phyloP scores from a whole-genome alignment of 2,888 invertebrate species.

The Drosophila subquinaria region DNA sequence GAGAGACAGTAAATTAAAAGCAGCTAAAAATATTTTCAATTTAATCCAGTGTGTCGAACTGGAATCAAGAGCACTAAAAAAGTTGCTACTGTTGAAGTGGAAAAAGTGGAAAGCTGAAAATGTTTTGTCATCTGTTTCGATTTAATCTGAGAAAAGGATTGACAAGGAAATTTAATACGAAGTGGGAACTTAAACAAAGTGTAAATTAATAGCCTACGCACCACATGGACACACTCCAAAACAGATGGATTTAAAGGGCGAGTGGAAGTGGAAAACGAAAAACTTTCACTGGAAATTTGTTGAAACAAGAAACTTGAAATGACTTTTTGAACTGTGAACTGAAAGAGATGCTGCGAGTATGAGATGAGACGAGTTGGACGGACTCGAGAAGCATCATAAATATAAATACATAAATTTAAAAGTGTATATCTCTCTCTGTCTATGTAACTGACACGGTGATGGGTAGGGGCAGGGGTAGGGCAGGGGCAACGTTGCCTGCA shows the following conservation, averaged over 20 bases:
- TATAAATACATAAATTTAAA: slow-evolving; percentile 48
- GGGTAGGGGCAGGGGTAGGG: slow-evolving; percentile 11
- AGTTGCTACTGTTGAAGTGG: slow-evolving; percentile 25
- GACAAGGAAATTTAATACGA: slow-evolving; percentile 68
- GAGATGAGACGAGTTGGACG: slow-evolving; percentile 20
- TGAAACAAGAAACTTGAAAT: slow-evolving; percentile 77
- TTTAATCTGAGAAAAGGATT: slow-evolving; percentile 58
- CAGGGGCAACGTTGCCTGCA: slow-evolving; percentile 50
- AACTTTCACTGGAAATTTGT: slow-evolving; percentile 79
- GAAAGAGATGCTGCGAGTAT: slow-evolving; percentile 56
- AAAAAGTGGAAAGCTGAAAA: slow-evolving; percentile 48
- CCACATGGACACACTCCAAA: slow-evolving; percentile 11
- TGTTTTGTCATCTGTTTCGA: slow-evolving; percentile 78
- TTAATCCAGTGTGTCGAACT: slow-evolving; percentile 56
- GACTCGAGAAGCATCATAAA: slow-evolving; percentile 53
- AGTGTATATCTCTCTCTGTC: slow-evolving; percentile 42
- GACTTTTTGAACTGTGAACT: slow-evolving; percentile 80
- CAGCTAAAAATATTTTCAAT: slow-evolving; percentile 66
- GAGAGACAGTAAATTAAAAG: slow-evolving; percentile 54
- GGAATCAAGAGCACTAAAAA: slow-evolving; percentile 35
- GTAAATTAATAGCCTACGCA: slow-evolving; percentile 71
- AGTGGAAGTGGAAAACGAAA: slow-evolving; percentile 4
- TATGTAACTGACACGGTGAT: slow-evolving; percentile 48
- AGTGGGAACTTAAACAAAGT: slow-evolving; percentile 67
- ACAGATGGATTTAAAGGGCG: background rate